Evolutionary conservation across 2,888 invertebrate species (phyloP).

Genomic region (Drosophila demipolita): DNA sequence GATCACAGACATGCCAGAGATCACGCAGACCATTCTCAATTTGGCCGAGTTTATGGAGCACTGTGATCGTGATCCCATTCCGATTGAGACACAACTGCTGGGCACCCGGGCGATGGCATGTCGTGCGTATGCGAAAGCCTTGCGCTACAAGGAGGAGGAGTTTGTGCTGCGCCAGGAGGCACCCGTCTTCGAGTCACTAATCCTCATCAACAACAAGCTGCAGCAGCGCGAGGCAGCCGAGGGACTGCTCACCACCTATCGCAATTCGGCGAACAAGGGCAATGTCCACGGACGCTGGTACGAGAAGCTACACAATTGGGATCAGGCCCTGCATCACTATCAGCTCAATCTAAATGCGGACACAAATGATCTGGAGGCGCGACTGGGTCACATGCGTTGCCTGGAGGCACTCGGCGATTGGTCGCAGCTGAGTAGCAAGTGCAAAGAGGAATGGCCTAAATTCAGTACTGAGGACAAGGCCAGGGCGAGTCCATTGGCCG

Average conservation of each 20-base stretch:
- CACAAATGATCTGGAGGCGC: constrained; percentile 90
- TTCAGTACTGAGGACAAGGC: constrained; percentile 87
- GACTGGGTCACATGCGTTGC: constrained; percentile 96
- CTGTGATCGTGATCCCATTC: constrained; percentile 97
- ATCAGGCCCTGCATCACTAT: constrained; percentile 96
- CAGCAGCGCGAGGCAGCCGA: constrained; percentile 99
- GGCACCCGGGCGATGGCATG: constrained; percentile 98
- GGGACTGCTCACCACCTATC: constrained; percentile 93
- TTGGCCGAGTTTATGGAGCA: constrained; percentile 99
- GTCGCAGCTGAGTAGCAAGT: constrained; percentile 93
- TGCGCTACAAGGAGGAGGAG: constrained; percentile 94
- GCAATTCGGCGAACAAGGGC: constrained; percentile 88
- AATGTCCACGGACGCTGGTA: constrained; percentile 96
- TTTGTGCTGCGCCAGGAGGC: constrained; percentile 93
- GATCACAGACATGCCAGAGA: constrained; percentile 97
- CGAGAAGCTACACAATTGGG: constrained; percentile 99
- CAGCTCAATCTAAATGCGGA: constrained; percentile 89
- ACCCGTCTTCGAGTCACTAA: constrained; percentile 96
- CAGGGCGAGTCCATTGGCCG: constrained; percentile 94
- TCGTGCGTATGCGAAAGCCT: constrained; percentile 89
- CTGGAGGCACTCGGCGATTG: constrained; percentile 99
- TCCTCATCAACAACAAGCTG: constrained; percentile 98
- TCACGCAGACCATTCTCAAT: constrained; percentile 98
- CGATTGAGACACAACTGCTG: constrained; percentile 93
- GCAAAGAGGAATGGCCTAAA: constrained; percentile 92